Conservation (phyloP, 2,113 vertebrate species). For the Phaethon lepturus region DNA sequence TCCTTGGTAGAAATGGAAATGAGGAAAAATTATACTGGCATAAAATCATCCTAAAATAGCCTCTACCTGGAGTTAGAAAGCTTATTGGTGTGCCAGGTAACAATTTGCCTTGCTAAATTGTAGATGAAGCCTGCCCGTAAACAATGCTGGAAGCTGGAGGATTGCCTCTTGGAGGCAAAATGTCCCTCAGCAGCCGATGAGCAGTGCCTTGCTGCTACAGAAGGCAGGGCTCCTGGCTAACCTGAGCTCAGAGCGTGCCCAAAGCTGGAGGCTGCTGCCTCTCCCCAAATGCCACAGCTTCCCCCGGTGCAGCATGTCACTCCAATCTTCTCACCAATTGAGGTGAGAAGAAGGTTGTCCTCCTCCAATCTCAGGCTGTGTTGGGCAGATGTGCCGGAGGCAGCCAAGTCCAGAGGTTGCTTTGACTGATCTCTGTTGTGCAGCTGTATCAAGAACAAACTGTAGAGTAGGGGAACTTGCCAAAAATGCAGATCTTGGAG, state of each 20-base stretch:
- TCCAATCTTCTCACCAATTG: not conserved
- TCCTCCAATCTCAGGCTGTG: not conserved
- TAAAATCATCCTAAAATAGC: not conserved
- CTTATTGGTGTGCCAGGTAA: not conserved
- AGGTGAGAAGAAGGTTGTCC: no score
- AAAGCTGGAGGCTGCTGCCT: not conserved
- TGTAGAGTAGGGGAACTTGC: not conserved
- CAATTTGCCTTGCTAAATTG: not conserved
- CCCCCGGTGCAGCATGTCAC: not conserved
- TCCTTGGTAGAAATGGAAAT: not conserved
- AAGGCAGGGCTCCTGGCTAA: not conserved
- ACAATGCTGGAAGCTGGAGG: not conserved
- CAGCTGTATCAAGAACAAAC: not conserved
- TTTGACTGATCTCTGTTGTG: not conserved
- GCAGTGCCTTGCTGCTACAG: not conserved
- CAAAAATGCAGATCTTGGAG: not conserved
- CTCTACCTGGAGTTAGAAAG: not conserved
- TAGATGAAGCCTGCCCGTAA: not conserved
- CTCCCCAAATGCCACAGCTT: not conserved
- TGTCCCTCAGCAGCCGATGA: not conserved
- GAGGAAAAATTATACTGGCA: not conserved
- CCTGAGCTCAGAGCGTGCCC: rapidly evolving
- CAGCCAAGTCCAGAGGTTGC: not conserved
- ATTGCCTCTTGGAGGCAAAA: not conserved
- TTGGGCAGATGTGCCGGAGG: rapidly evolving